These are phyloP conservation scores for Dermatophagoides farinae DNA, from an alignment of 1,140 invertebrate species.

Conservation along the genomic window DNA sequence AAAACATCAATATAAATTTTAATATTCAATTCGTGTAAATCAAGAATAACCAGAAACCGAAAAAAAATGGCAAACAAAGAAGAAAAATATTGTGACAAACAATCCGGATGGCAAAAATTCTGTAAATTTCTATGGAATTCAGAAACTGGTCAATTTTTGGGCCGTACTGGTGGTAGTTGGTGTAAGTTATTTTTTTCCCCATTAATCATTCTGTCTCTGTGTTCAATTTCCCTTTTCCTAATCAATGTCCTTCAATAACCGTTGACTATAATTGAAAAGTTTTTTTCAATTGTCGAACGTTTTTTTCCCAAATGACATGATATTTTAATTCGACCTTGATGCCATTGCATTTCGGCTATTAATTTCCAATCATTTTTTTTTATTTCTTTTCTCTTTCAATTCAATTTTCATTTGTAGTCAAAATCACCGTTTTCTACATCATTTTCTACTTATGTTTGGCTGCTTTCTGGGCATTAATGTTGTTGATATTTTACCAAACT, in stretches of 20 bases:
- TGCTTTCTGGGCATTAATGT: conserved; percentile 65
- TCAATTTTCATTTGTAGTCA: conserved; percentile 36
- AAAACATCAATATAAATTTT: too few species aligned
- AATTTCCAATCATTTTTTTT: not conserved
- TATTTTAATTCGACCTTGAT: too few species aligned
- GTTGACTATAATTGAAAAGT: too few species aligned
- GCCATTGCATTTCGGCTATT: too few species aligned
- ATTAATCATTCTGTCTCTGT: not conserved
- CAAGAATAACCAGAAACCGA: not conserved
- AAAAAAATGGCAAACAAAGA: conserved; percentile 1
- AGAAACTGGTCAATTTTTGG: conserved; percentile 63
- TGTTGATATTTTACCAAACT: conserved; percentile 80
- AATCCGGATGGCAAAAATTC: conserved; percentile 54
- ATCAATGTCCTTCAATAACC: too few species aligned
- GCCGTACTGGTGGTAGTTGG: conserved; percentile 68
- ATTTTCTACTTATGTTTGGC: conserved; percentile 71
- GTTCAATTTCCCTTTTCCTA: too few species aligned
- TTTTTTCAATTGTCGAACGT: too few species aligned
- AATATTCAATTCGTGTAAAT: not conserved
- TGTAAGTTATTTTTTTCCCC: conserved; percentile 40
- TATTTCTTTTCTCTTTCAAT: conserved; percentile 3
- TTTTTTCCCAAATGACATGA: too few species aligned
- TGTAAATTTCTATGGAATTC: conserved; percentile 63
- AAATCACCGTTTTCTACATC: conserved; percentile 79
- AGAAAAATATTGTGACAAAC: conserved; percentile 2